Base-by-base conservation (phyloP, 2,888 invertebrate species). In the Temnothorax rugatulus region DNA sequence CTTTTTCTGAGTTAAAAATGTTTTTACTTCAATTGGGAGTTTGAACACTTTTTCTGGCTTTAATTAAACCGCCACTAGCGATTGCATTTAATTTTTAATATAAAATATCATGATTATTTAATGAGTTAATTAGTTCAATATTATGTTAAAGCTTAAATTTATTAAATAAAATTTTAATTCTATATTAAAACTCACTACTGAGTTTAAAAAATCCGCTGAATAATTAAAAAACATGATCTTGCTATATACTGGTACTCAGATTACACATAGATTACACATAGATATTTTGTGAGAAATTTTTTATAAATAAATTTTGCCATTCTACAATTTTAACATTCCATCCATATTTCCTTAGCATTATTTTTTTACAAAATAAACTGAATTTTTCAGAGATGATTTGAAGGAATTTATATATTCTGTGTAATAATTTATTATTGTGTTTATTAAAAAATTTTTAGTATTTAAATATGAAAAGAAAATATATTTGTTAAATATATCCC, bases 81-180 rank as follows among this genome's bases (percentile, higher is more conserved):
- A 68, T 68, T 38, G 38, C 5, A 50, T 68, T 47, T 66, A 47
- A 41, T 47, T 44, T 66, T 66, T 2, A 47, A n/a, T 18, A 68
- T 11, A 7, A 25, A 68, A 64, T 21, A 41, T 41, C 8, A n/a
- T 13, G 38, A 63, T 63, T 5, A 41, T 47, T 11, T 44, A 47
- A 11, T 44, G 18, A 68, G 11, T 68, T 47, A 47, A 68, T 68
- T 66, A 7, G 7, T 41, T 21, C 41, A 64, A 15, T 41, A 38
- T 25, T 57, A 41, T 21, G 8, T 41, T 41, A 41, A 41, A 64
- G n/a, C 13, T 64, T 1, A n/a, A 64, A 41, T 41, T 63, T 38
- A 63, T 63, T 64, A 66, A 44, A 66, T 44, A 4, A 66, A 66
- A 25, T 64, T 64, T 64, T 15, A 38, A 25, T 66, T 29, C 4